phyloP scores from a whole-genome alignment of 2,888 invertebrate genomes.

The Arge pagana region DNA sequence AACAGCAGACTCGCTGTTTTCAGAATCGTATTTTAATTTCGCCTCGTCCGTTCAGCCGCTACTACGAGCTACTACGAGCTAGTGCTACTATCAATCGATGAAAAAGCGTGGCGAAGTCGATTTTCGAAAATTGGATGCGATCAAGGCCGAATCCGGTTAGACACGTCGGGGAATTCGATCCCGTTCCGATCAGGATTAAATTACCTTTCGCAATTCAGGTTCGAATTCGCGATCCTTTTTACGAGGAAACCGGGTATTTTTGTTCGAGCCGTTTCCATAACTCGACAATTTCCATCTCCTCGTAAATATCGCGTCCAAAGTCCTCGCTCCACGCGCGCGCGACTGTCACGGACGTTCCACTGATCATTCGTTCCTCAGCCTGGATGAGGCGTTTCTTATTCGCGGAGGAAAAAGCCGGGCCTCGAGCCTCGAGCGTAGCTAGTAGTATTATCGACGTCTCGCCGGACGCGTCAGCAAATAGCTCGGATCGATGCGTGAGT shows the following conservation, averaged over 20 bases:
- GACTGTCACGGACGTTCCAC: constrained; percentile 15
- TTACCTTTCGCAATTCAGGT: constrained; percentile 18
- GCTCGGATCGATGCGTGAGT: constrained; percentile 1
- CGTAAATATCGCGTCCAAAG: no score
- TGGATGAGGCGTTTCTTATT: constrained; percentile 13
- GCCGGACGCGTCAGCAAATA: not conserved
- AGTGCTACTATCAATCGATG: no score
- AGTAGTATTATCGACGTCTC: no score
- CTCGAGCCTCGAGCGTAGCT: no score
- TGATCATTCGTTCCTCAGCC: constrained; percentile 17
- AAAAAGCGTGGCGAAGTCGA: no score
- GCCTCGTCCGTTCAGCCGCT: no score
- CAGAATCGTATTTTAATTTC: no score
- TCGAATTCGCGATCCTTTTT: constrained; percentile 7
- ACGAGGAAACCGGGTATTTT: not conserved
- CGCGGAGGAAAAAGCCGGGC: constrained; percentile 17
- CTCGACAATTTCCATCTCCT: constrained; percentile 7
- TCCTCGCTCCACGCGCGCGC: constrained; percentile 1
- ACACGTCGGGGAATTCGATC: constrained; percentile 8
- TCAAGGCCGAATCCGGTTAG: no score
- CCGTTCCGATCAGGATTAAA: constrained; percentile 8
- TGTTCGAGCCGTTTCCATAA: constrained; percentile 12
- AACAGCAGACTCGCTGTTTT: no score
- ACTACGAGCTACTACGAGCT: no score
- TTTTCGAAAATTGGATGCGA: no score